These are phyloP conservation scores for Andrena flavipes DNA, from an alignment of 2,888 invertebrate genomes.

Conservation along the genomic window DNA sequence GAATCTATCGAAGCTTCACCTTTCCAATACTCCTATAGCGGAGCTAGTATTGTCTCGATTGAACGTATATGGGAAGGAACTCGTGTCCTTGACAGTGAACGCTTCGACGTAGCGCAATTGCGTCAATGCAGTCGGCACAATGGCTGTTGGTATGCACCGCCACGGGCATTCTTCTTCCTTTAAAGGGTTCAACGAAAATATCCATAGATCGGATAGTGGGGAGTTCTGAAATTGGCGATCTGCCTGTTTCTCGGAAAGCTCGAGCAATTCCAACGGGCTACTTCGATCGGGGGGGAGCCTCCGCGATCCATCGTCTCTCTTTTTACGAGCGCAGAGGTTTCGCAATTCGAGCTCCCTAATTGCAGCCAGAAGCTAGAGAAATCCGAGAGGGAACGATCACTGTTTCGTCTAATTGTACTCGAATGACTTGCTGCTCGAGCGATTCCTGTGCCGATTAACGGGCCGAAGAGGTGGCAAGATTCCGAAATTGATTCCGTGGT, in stretches of 20 bases:
- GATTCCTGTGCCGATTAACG: not conserved
- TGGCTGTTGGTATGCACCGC: conserved; percentile 42
- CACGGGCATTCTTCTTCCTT: conserved; percentile 22
- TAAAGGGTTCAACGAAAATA: conserved; percentile 25
- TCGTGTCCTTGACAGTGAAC: conserved; percentile 50
- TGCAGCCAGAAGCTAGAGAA: not conserved
- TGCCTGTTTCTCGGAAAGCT: too few species aligned
- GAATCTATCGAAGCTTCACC: not conserved
- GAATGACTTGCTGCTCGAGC: not conserved
- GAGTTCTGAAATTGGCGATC: not conserved
- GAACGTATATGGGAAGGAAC: conserved; percentile 22
- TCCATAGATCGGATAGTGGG: not conserved
- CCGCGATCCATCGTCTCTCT: not conserved
- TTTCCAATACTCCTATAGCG: conserved; percentile 18
- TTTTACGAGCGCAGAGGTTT: not conserved
- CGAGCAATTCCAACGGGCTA: too few species aligned
- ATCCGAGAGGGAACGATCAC: not conserved
- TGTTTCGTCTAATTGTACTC: not conserved
- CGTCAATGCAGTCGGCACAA: conserved; percentile 45
- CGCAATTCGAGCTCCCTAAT: not conserved
- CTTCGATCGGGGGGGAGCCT: too few species aligned
- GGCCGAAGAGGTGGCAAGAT: not conserved
- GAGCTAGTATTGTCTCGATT: conserved; percentile 18
- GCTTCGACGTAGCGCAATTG: conserved; percentile 43
- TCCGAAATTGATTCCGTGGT: not conserved